These are phyloP conservation scores for Axinella damicornis DNA, from an alignment of 37 sponge, comb jelly and placozoan species.

Conservation along the genomic window DNA sequence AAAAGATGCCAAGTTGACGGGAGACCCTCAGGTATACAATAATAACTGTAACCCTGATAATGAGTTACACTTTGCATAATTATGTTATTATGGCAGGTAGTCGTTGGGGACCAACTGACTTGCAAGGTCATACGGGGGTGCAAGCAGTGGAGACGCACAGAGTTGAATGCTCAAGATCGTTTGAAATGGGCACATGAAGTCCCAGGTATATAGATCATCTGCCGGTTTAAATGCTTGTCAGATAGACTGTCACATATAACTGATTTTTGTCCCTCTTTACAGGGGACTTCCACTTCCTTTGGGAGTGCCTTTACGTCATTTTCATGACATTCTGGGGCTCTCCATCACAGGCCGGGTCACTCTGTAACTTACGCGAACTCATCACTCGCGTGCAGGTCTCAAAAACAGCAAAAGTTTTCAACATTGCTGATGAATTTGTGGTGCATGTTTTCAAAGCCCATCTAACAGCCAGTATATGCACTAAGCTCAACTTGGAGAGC, in stretches of 20 bases:
- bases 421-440: too few species aligned
- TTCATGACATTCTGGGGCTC: conserved; percentile 28
- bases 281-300: too few species aligned
- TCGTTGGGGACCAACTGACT: conserved; percentile 43
- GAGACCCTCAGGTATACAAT: conserved; percentile 3
- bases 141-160: conserved; percentile 1
- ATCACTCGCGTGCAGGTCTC: conserved; percentile 1
- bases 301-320: conserved; percentile 16
- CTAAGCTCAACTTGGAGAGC: background rate
- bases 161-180: background rate
- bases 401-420: too few species aligned
- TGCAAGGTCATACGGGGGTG: conserved; percentile 7
- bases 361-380: conserved; percentile 20
- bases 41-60: background rate
- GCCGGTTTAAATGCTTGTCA: background rate
- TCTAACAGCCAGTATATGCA: conserved; percentile 4
- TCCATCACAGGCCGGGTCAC: conserved; percentile 24
- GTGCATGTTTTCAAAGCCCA: too few species aligned
- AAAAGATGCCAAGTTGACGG: background rate
- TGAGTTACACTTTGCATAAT: background rate
- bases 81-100: conserved; percentile 5
- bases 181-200: conserved; percentile 41
- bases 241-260: background rate
- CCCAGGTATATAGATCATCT: conserved; percentile 26
- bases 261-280: conserved; percentile 27